Base-by-base conservation (phyloP, 2,113 vertebrate species). In the Candoia aspera region DNA sequence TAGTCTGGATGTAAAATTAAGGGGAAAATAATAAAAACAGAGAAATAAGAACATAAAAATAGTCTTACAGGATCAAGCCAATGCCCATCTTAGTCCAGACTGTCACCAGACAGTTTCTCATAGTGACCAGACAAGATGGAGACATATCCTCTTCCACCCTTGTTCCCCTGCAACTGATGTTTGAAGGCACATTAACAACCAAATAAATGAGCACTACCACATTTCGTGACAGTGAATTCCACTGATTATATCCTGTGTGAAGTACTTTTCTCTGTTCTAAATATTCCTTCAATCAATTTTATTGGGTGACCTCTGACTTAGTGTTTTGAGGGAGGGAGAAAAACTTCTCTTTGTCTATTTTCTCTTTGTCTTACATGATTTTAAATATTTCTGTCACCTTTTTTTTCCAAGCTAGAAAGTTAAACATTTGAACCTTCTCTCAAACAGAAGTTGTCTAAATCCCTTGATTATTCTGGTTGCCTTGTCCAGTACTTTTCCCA, bases 1-100 rank as follows among this genome's bases (percentile, higher is more conserved):
- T 91, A 93, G 62, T 92, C 68, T 97, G 83, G 85, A 92, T 96
- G 79, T 88, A 95, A 93, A 95, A 94, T 46, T n/a, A 92, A 94
- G 33, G 89, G 89, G 4, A 93, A 92, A 86, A 62, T 73, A 73
- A 73, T 33, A 73, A 73, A 37, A 37, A 37, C 33, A 2, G 12
- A 73, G n/a, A 73, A 15, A 73, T 33, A 73, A 73, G n/a, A 64
- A 64, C 10, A 64, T 64, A n/a, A n/a, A 64, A 37, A 37, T 73
- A 19, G n/a, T 37, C 15, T 19, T 64, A 62, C 29, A 8, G 5
- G 15, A 73, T 73, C 6, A 73, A 73, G 68, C 17, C 68, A 37
- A 15, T 73, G n/a, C 15, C 33, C n/a, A 37, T 73, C 68, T 73
- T 15, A 73, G n/a, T 73, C 68, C 6, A 73, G n/a, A 19, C 68